phyloP scores from a whole-genome alignment of 2,113 vertebrate genomes.

The Cheilinus undulatus region DNA sequence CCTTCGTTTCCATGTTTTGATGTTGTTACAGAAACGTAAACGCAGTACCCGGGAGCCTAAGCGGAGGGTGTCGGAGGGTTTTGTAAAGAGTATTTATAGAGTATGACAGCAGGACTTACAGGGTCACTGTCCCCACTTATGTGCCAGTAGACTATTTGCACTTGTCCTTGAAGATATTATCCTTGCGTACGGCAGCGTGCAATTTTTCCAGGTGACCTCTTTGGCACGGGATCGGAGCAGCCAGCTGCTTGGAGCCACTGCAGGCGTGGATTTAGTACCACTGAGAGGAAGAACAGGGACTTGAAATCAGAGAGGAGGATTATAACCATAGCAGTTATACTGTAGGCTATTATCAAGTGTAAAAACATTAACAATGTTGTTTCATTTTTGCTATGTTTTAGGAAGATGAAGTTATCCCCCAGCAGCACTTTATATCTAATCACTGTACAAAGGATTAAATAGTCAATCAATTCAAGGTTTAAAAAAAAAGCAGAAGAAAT shows the following conservation, averaged over 20 bases:
- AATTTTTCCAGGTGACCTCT: slow-evolving; percentile 93
- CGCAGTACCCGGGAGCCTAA: slow-evolving; percentile 94
- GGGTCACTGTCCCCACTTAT: slow-evolving; percentile 99
- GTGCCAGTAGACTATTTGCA: slow-evolving; percentile 99
- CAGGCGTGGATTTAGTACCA: slow-evolving; percentile 87
- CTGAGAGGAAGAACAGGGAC: slow-evolving; percentile 93
- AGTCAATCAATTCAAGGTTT: slow-evolving; percentile 81
- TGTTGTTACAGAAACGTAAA: slow-evolving; percentile 97
- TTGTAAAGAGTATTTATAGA: slow-evolving; percentile 99
- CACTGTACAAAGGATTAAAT: slow-evolving; percentile 94
- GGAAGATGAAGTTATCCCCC: slow-evolving; percentile 95
- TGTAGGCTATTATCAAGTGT: slow-evolving; percentile 81
- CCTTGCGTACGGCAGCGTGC: slow-evolving; percentile 93
- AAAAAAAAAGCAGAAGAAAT: slow-evolving; percentile 55
- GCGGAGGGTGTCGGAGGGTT: slow-evolving; percentile 87
- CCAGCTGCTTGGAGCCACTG: slow-evolving; percentile 89
- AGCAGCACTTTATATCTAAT: slow-evolving; percentile 99
- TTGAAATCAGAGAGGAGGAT: slow-evolving; percentile 85
- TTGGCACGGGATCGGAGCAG: slow-evolving; percentile 90
- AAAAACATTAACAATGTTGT: slow-evolving; percentile 80
- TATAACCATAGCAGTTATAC: slow-evolving; percentile 85
- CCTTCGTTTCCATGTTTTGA: slow-evolving; percentile 99
- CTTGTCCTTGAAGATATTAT: slow-evolving; percentile 95
- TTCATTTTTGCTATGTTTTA: slow-evolving; percentile 95
- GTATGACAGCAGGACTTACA: slow-evolving; percentile 99